These are phyloP conservation scores for Agelas oroides DNA, from an alignment of 37 sponge, comb jelly and placozoan genomes.

Conservation along the genomic window DNA sequence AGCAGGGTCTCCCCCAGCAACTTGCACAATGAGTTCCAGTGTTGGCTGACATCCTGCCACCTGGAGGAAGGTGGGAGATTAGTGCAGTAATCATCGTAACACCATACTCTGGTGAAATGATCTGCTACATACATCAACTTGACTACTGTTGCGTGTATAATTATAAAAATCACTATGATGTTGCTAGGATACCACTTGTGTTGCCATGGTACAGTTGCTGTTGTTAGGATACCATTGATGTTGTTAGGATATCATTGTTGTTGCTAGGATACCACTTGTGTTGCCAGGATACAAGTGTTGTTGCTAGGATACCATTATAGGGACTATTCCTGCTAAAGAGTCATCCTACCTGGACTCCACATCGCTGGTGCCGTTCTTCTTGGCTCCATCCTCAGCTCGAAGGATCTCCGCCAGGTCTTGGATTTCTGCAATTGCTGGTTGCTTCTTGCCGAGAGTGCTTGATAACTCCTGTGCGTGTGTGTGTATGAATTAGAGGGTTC, in stretches of 20 bases:
- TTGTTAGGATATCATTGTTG: too few relatives aligned
- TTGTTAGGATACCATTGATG: too few relatives aligned
- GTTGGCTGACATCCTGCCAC: conserved; percentile 59
- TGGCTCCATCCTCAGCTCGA: conserved; percentile 51
- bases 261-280: too few relatives aligned
- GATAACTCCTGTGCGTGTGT: conserved; percentile 31
- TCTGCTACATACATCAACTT: too few relatives aligned
- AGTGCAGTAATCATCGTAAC: not conserved
- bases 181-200: too few relatives aligned
- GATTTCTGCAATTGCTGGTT: conserved; percentile 11
- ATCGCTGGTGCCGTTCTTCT: conserved; percentile 82
- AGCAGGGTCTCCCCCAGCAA: conserved; percentile 61
- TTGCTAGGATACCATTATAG: too few relatives aligned
- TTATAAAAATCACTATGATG: too few relatives aligned
- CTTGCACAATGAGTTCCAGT: conserved; percentile 73
- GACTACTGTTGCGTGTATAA: too few relatives aligned
- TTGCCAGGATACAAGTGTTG: too few relatives aligned
- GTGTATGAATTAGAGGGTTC: not conserved
- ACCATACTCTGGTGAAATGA: too few relatives aligned
- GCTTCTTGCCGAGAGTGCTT: conserved; percentile 52
- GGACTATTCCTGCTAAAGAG: too few relatives aligned
- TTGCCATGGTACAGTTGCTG: too few relatives aligned
- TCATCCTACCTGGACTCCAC: conserved; percentile 60
- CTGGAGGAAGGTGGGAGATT: conserved; percentile 13
- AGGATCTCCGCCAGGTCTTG: conserved; percentile 37